A percentile compares a stretch with the other conserved stretches of the same genome.
Evolutionary conservation across 1,140 invertebrate species (phyloP).

Genomic region (Argopecten irradians): DNA sequence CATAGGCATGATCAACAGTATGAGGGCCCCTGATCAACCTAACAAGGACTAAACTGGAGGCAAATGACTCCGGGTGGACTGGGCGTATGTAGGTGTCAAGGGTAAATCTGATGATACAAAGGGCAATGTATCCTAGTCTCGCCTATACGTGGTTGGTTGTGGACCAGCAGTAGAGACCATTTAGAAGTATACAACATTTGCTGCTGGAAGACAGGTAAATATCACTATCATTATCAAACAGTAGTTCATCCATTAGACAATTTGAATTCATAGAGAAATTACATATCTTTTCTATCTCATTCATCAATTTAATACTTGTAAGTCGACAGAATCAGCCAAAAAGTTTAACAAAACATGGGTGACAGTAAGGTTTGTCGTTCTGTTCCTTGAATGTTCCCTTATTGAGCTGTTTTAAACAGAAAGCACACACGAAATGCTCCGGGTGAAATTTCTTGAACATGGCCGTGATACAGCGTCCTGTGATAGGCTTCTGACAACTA

Average conservation of each 20-base stretch:
- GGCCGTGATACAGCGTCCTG: slow-evolving; percentile 96
- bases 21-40: too few species aligned
- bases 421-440: slow-evolving; percentile 98
- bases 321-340: slow-evolving; percentile 80
- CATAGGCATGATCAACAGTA: not conserved
- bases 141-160: too few species aligned
- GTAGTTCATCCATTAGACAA: too few species aligned
- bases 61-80: not conserved
- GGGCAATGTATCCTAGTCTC: too few species aligned
- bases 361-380: slow-evolving; percentile 98
- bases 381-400: slow-evolving; percentile 96
- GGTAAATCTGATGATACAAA: too few species aligned
- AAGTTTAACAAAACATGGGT: slow-evolving; percentile 97
- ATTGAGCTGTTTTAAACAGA: slow-evolving; percentile 97
- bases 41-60: too few species aligned
- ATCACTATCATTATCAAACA: not conserved
- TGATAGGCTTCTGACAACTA: slow-evolving; percentile 96
- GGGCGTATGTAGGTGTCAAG: too few species aligned
- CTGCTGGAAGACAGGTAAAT: not conserved
- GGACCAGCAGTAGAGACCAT: not conserved
- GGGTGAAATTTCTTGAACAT: slow-evolving; percentile 99
- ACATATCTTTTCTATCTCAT: not conserved
- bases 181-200: not conserved
- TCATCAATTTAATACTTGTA: not conserved
- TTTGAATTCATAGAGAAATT: not conserved